Evolutionary conservation across 2,888 invertebrate species (phyloP).

Genomic region (Neoitamus cyanurus): DNA sequence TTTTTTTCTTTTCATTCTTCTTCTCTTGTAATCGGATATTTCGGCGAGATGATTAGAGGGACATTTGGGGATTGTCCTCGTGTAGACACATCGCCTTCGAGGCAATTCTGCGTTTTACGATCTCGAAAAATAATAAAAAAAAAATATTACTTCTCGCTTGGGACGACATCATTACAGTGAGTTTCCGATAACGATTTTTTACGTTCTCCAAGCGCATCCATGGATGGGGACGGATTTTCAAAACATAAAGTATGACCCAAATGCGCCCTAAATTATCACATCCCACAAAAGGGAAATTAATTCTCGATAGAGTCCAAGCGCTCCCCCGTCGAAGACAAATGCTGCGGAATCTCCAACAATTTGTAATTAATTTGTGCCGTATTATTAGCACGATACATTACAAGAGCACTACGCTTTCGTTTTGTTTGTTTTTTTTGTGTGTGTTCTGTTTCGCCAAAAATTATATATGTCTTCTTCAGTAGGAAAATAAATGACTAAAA

Average conservation of each 20-base stretch:
- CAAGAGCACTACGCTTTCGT: background rate
- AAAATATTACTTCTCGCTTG: background rate
- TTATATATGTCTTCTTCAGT: background rate
- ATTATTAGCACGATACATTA: slow-evolving; percentile 27
- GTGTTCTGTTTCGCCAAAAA: background rate
- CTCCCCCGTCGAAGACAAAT: background rate
- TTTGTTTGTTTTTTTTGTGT: background rate
- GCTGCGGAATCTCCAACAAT: background rate
- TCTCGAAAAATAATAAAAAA: background rate
- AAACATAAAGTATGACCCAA: too few species aligned
- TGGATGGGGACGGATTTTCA: background rate
- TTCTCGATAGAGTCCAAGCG: background rate
- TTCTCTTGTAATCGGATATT: background rate
- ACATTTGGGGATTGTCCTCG: background rate
- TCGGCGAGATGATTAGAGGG: background rate
- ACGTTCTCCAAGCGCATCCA: background rate
- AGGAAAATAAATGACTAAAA: background rate
- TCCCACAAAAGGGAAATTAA: background rate
- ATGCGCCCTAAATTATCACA: background rate
- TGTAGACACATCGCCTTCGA: background rate
- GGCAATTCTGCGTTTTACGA: background rate
- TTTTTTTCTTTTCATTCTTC: background rate
- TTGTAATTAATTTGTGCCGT: slow-evolving; percentile 22
- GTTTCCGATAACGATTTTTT: background rate
- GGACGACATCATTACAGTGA: background rate